A percentile compares a stretch with the other conserved stretches of the same genome.
phyloP scores from a whole-genome alignment of 30 jellyfish, hydroid and myxozoan genomes.

The Catostylus mosaicus region DNA sequence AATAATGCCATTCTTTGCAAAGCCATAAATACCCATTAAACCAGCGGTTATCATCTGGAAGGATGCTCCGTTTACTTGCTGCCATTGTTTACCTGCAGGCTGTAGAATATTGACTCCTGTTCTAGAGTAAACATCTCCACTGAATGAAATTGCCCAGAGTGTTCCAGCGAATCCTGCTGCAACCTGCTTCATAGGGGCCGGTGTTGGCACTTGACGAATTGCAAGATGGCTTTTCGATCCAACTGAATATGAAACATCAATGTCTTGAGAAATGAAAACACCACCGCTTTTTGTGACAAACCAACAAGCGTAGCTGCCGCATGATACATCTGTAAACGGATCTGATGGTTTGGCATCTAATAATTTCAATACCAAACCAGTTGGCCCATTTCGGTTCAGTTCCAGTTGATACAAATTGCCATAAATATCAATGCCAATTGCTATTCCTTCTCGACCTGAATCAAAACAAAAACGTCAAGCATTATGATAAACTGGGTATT shows the following conservation, averaged over 20 bases:
- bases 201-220: slow-evolving; percentile 10
- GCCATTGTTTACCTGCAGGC: slow-evolving; percentile 73
- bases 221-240: not conserved
- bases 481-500: too few relatives aligned
- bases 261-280: slow-evolving; percentile 30
- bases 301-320: slow-evolving; percentile 86
- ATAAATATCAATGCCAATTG: slow-evolving; percentile 20
- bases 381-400: slow-evolving; percentile 26
- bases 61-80: slow-evolving; percentile 5
- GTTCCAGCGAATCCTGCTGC: slow-evolving; percentile 81
- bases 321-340: slow-evolving; percentile 42
- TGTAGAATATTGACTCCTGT: slow-evolving; percentile 48
- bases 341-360: slow-evolving; percentile 13
- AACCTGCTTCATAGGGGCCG: slow-evolving; percentile 23
- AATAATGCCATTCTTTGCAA: slow-evolving; percentile 60
- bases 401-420: slow-evolving; percentile 42
- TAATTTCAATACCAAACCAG: slow-evolving; percentile 35
- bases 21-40: slow-evolving; percentile 80
- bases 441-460: slow-evolving; percentile 63
- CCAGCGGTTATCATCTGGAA: slow-evolving; percentile 66
- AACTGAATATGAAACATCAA: slow-evolving; percentile 5
- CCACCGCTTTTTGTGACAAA: slow-evolving; percentile 24
- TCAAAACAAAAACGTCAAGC: not conserved
- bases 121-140: slow-evolving; percentile 69
- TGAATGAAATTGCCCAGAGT: slow-evolving; percentile 67